Evolutionary conservation across 2,113 vertebrate genomes (phyloP), one percentile per base, ranked within the genome.

Genomic region (Puntigrus tetrazona): DNA sequence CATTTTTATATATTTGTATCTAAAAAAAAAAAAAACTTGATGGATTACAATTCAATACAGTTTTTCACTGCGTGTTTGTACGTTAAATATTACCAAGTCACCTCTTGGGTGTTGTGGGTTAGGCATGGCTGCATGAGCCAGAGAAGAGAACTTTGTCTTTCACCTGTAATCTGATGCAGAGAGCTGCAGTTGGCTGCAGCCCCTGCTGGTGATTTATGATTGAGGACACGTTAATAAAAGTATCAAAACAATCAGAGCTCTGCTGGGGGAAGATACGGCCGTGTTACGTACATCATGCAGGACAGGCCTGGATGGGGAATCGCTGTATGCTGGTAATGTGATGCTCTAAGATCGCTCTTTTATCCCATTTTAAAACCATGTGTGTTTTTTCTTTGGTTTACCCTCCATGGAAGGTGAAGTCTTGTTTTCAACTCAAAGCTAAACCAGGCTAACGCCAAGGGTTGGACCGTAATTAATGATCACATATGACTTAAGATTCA

Each of bases 211-310:
- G 93, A 94, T 95, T 95, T 95, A 95, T 95, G 94, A 95, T 95
- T 94, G 93, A 95, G 92, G 92, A 93, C 92, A 89, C 91, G 92
- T 92, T 95, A 92, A 94, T 94, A 94, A 94, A 94, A 95, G 94
- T 93, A 95, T 95, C 94, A 92, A 93, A 95, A 93, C 92, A 91
- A 95, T 95, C 93, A 87, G 90, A 90, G 91, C 93, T 93, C 92
- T 95, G 94, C 83, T 82, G 89, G 86, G 61, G 88, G 89, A 86
- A 95, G 94, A 95, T 94, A 94, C 88, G 85, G 82, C 75, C 78
- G 81, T 82, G 43, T 91, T 91, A 88, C 91, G 93, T 95, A 94
- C 94, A 93, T 95, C 94, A 94, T 92, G 89, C 84, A 76, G 85
- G 94, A 95, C 94, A 94, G 94, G 89, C 88, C 20, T 78, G 52